Evolutionary conservation across 37 sponge, comb jelly and placozoan species (phyloP).

Genomic region (Beroe ovata): DNA sequence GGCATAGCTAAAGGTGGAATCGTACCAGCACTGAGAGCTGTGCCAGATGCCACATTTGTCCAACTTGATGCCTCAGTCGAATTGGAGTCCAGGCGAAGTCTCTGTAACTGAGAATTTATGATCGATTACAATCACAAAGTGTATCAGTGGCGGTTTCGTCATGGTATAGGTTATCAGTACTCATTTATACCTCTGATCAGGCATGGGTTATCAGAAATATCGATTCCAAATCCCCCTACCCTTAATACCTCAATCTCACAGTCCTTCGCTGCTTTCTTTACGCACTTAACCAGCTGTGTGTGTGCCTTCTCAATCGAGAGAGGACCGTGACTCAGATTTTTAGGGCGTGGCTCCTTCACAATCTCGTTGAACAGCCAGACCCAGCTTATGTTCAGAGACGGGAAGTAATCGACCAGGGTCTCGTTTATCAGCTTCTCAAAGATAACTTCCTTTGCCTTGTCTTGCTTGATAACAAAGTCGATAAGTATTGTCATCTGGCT

Average conservation of each 20-base stretch:
- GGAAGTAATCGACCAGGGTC: constrained; percentile 2
- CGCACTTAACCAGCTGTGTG: constrained; percentile 12
- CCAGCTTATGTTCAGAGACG: constrained; percentile 28
- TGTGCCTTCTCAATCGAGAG: constrained; percentile 39
- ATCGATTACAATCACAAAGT: too few species aligned
- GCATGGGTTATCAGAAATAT: too few species aligned
- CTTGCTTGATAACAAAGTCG: constrained; percentile 36
- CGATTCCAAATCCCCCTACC: too few species aligned
- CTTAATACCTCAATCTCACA: constrained; percentile 49
- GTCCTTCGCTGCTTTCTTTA: constrained; percentile 31
- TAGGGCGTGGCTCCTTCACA: constrained; percentile 36
- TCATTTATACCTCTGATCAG: too few species aligned
- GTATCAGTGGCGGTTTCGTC: too few species aligned
- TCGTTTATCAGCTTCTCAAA: constrained; percentile 5
- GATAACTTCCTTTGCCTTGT: constrained; percentile 19
- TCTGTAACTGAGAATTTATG: constrained; percentile 27
- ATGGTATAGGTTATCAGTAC: too few species aligned
- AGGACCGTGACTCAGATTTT: neutral
- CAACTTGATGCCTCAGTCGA: too few species aligned
- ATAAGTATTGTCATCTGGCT: constrained; percentile 18
- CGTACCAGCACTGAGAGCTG: neutral
- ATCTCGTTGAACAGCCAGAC: constrained; percentile 61
- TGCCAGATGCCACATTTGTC: too few species aligned
- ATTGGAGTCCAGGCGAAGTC: constrained; percentile 7
- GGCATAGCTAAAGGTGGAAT: neutral